Evolutionary conservation across 2,113 vertebrate species (phyloP), one percentile per base, ranked within the genome.

Genomic region (Epinephelus lanceolatus): DNA sequence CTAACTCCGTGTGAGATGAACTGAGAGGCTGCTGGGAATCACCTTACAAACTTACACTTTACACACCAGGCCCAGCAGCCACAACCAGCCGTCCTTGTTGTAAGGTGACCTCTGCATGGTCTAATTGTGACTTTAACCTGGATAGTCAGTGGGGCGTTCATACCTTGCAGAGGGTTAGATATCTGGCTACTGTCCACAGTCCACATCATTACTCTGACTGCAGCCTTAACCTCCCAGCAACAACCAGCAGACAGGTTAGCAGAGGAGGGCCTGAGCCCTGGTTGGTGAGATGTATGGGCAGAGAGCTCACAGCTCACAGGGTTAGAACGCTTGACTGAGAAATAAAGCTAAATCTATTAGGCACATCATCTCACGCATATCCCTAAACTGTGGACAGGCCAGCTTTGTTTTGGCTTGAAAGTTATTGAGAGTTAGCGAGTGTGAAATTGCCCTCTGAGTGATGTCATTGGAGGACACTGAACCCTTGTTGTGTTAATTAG

Each of bases 121-220:
- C 79, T 86, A 74, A 78, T 84, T 87, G 87, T 91, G 90, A 91
- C 90, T 91, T 81, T 90, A 92, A 89, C 88, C 93, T 90, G 89
- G 85, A 90, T 93, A 90, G 82, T 89, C 93, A 93, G 76, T 91
- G 91, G 93, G 89, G 90, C 93, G 88, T 93, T 92, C 56, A 76
- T 90, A 91, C 83, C 86, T 90, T 59, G 85, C 89, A 91, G 91
- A 91, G 80, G 78, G 87, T 84, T 85, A 86, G 78, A 84, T 70
- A 86, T 66, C 88, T 91, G 89, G 87, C 82, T 70, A 63, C 89
- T 70, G 78, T 89, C 85, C 88, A 91, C 76, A 76, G 82, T 90
- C 88, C 81, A 92, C 93, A 93, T 92, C 91, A 89, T 95, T 93
- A 93, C 88, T 93, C 91, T 89, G 84, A 84, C 71, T 84, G 76